Base-by-base conservation (phyloP, 2,797 vertebrate species). In the Heteromormyrus szaboi region DNA sequence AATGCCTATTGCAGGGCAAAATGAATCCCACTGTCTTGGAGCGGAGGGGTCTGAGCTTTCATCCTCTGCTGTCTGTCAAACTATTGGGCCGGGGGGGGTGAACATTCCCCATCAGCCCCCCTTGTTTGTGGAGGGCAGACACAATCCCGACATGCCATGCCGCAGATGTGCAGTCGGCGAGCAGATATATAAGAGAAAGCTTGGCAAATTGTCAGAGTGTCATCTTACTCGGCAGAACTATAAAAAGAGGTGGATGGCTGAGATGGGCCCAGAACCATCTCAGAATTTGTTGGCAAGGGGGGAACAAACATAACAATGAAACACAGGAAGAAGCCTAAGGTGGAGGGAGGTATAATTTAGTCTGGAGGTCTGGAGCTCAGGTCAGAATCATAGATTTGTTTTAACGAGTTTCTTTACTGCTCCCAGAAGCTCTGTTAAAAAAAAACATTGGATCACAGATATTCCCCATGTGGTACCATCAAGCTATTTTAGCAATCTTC, bases 381-480 rank as follows among this genome's bases (percentile, higher is more conserved):
- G 50, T 89, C 37, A 48, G 65, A 85, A 85, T 86, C 62, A 68
- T 76, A 83, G 50, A 53, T 86, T 85, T 72, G 29, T 85, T 53
- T 68, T n/a, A 86, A 65, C 46, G 53, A 17, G 25, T 51, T 72
- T 46, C 83, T 53, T 51, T 68, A 86, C 83, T 37, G 51, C 83
- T 72, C 83, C 83, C 88, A 62, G 44, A 51, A 25, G 59, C 46
- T 50, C 62, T 29, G 33, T 86, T 8, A 72, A 37, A 54, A 86
- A 85, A 86, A 33, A 72, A 86, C 84, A 89, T 41, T 48, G 56
- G 83, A 89, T 54, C 62, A 89, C n/a, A 53, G 59, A 33, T 72
- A 72, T 65, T 86, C 59, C 46, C 88, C 19, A 46, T 29, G 59
- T 65, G 62, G 83, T 6, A 68, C 59, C 29, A 12, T 33, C 65